These are phyloP conservation scores for Siniperca chuatsi DNA, from an alignment of 2,113 vertebrate genomes.

Conservation along the genomic window DNA sequence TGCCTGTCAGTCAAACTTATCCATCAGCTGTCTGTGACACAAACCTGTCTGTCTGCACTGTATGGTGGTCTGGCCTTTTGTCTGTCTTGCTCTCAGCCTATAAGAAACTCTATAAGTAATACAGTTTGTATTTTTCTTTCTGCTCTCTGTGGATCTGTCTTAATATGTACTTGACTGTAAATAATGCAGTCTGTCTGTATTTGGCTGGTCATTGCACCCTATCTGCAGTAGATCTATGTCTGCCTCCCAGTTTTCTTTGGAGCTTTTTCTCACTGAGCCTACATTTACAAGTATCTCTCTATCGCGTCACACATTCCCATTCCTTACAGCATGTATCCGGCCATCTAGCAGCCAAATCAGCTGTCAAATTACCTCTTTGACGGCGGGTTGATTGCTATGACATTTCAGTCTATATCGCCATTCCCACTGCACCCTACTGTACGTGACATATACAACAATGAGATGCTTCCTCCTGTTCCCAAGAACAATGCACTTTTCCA, in stretches of 20 bases:
- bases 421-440: conserved; percentile 29
- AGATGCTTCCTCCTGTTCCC: conserved; percentile 29
- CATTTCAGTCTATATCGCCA: conserved; percentile 63
- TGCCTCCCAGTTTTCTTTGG: conserved; percentile 14
- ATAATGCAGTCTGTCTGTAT: conserved; percentile 11
- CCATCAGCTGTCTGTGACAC: conserved; percentile 74
- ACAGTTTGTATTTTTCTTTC: neutral
- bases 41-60: conserved; percentile 68
- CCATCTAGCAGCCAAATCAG: conserved; percentile 42
- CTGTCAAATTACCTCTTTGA: conserved; percentile 56
- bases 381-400: conserved; percentile 64
- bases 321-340: conserved; percentile 7
- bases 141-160: conserved; percentile 20
- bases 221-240: conserved; percentile 13
- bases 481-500: conserved; percentile 33
- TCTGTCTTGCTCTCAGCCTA: conserved; percentile 39
- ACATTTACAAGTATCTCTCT: conserved; percentile 38
- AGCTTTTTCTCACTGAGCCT: conserved; percentile 26
- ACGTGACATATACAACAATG: conserved; percentile 55
- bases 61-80: conserved; percentile 54
- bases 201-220: conserved; percentile 4
- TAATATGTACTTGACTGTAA: conserved; percentile 32
- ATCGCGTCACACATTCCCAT: conserved; percentile 33
- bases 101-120: conserved; percentile 12
- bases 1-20: conserved; percentile 78